Percentiles rank a stretch among this genome's conserved stretches.
Evolutionary conservation across 2,797 vertebrate species (phyloP).

Genomic region (Parauchenoglanis ngamensis): DNA sequence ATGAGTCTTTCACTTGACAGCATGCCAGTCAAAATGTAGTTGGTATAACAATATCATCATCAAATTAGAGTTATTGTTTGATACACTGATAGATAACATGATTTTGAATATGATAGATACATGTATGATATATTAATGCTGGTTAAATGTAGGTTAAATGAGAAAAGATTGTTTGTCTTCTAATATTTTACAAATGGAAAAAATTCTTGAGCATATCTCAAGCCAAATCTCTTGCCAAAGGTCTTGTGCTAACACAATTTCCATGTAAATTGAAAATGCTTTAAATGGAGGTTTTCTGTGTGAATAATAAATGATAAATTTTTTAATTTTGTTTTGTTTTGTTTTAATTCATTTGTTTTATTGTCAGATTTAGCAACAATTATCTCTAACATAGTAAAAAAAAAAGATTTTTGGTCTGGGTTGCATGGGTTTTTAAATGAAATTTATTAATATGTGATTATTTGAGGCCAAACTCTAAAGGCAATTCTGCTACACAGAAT

Average conservation of each 20-base stretch:
- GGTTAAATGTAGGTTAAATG: background rate
- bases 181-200: background rate
- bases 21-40: constrained; percentile 46
- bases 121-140: background rate
- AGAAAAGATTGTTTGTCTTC: background rate
- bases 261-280: background rate
- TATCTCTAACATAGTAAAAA: background rate
- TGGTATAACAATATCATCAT: constrained; percentile 26
- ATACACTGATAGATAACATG: background rate
- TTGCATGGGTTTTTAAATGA: background rate
- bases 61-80: constrained; percentile 9
- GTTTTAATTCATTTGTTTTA: background rate
- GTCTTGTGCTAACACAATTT: background rate
- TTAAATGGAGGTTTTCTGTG: background rate
- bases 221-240: background rate
- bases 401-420: background rate
- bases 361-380: background rate
- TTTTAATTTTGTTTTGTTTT: too few species aligned
- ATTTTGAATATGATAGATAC: background rate
- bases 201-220: background rate
- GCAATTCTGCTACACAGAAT: background rate
- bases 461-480: background rate
- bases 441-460: background rate
- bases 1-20: constrained; percentile 52
- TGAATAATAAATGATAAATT: background rate